Evolutionary conservation across 2,888 invertebrate genomes (phyloP), one percentile per base, ranked within the genome.

Genomic region (Sarcophaga rosellei): DNA sequence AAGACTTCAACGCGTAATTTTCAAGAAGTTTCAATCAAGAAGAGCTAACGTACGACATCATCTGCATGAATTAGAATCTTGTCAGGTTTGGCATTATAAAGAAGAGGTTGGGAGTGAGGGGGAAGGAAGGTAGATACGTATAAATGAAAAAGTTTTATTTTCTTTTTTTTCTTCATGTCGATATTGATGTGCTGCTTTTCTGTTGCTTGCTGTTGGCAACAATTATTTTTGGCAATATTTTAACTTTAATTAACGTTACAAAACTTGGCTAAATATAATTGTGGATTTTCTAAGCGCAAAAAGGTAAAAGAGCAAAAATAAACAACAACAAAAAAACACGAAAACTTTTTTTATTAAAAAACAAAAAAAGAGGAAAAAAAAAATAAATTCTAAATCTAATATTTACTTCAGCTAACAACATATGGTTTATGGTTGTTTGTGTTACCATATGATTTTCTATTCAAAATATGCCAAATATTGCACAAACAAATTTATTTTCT

Each of bases 231-330:
- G 74, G 84, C 84, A 75, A 76, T 84, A 84, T 84, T 80, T 84
- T 75, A 75, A 84, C 75, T 84, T 84, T 84, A 84, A 84, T 84
- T 84, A 84, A 82, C 79, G 82, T 79, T 85, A 66, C 45, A 75
- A 79, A 81, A 85, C 78, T 82, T 79, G 75, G n/a, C 5, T 76
- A 81, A 83, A 86, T 86, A 80, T 83, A 83, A 86, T 86, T 83
- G 73, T 73, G 86, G 82, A 86, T 82, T 82, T 80, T 53, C 12
- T 15, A 70, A 77, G 68, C 73, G 66, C 72, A 57, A 73, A 78
- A 69, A 62, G 68, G 21, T 57, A 72, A 80, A 53, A 70, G 75
- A n/a, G 57, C 21, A 57, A 35, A 69, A 44, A 69, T 17, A 23
- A 59, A 25, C 23, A 35, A 12, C n/a, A 61, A 65, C 20, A 63